Percentiles rank a stretch among this genome's conserved stretches.
Conservation (phyloP, 2,113 vertebrate genomes). For the Guaruba guarouba region DNA sequence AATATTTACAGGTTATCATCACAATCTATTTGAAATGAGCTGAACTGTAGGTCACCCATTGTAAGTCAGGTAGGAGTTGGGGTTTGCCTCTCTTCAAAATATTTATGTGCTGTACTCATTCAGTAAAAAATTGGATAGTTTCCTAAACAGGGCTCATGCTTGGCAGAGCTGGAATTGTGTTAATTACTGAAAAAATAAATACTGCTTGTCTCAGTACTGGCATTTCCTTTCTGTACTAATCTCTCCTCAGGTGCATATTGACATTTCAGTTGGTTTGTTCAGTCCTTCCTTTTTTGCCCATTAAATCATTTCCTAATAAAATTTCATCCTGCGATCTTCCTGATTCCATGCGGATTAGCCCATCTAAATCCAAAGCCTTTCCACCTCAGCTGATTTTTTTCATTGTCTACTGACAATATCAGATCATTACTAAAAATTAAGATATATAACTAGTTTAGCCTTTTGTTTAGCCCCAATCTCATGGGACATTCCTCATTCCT, state of each 20-base stretch:
- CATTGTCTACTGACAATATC: not conserved
- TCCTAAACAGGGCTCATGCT: not conserved
- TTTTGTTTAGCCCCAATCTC: not conserved
- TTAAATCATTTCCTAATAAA: constrained; percentile 66
- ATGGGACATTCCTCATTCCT: not conserved
- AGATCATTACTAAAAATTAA: constrained; percentile 20
- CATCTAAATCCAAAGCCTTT: not conserved
- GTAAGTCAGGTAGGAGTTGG: not conserved
- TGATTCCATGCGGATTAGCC: not conserved
- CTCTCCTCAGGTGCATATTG: not conserved
- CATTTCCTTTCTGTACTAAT: not conserved
- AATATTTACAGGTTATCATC: not conserved
- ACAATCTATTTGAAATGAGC: not conserved
- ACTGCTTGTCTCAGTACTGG: not conserved
- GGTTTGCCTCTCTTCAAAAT: not conserved
- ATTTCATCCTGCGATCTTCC: constrained; percentile 4
- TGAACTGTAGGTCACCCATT: not conserved
- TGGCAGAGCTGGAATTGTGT: not conserved
- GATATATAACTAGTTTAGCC: not conserved
- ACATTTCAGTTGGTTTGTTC: not conserved
- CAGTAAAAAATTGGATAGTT: not conserved
- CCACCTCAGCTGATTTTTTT: not conserved
- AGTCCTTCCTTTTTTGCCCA: constrained; percentile 15
- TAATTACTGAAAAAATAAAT: not conserved
- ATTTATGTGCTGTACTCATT: not conserved